Base-by-base conservation (phyloP, 2,888 invertebrate species). In the Pollenia angustigena region DNA sequence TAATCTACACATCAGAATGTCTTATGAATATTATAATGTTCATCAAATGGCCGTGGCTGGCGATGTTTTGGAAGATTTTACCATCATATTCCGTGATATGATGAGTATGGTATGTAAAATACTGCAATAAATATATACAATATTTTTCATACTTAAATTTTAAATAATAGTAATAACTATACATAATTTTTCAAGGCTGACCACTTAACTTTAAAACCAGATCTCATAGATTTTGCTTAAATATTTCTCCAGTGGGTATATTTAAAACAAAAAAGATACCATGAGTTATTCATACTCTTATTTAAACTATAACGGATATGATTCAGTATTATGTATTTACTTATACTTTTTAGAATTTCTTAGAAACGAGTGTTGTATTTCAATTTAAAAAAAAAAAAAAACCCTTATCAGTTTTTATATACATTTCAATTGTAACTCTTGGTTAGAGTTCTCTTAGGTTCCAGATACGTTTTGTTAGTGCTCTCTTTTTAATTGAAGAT, bases 31-130 rank as follows among this genome's bases (percentile, higher is more conserved):
- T 87, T 92, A 92, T 85, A 92, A 96, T 95, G 92, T 95, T 40
- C 91, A 95, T 89, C 92, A 95, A 94, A 94, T 89, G 93, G 94
- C 90, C 93, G 94, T 91, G 94, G 92, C 96, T 89, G 96, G 96
- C 89, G 96, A 96, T 93, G 95, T 96, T 90, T 94, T 96, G 93
- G 96, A 96, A 92, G 96, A 97, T 93, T 96, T 96, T 93, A 94
- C 96, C 90, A 93, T 95, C 90, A 94, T 96, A 91, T 96, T 96
- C 92, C 95, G 95, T 89, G 95, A 96, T 90, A 94, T 96, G 91
- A 94, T 96, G 93, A 94, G 95, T 93, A 95, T 95, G 96, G 96
- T 96, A 95, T 88, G 92, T 91, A 60, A 16, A 16, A 16, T 56
- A 52, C n/a, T 52, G 14, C 64, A 11, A 23, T 9, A 46, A 7